phyloP scores from a whole-genome alignment of 2,888 invertebrate genomes.

The Emmelina monodactyla region DNA sequence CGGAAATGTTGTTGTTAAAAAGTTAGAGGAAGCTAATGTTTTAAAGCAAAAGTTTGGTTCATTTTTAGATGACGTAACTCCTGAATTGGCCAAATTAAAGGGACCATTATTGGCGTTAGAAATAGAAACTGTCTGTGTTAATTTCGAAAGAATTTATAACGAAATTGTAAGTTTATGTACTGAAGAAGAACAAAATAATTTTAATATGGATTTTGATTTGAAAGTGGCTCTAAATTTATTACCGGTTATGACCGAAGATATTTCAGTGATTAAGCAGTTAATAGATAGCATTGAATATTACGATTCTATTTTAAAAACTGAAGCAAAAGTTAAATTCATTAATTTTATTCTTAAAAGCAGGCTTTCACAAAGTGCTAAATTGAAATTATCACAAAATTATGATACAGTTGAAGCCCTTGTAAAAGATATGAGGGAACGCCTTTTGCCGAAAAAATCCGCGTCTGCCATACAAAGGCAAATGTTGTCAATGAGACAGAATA shows the following conservation, averaged over 20 bases:
- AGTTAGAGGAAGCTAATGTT: no score
- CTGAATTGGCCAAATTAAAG: no score
- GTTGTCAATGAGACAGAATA: conserved; percentile 4
- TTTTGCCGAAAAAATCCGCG: conserved; percentile 6
- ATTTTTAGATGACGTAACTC: no score
- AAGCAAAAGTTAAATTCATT: conserved; percentile 4
- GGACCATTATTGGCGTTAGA: no score
- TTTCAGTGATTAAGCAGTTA: conserved; percentile 4
- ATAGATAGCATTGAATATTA: conserved; percentile 10
- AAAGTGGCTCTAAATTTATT: conserved; percentile 9
- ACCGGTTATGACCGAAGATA: conserved; percentile 7
- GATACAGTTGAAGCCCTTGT: conserved; percentile 2
- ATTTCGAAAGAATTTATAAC: no score
- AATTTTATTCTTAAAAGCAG: conserved; percentile 8
- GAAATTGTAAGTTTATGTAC: no score
- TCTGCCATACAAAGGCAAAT: conserved; percentile 6
- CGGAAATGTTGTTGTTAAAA: no score
- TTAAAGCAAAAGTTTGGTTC: no score
- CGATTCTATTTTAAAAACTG: conserved; percentile 1
- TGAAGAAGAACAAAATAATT: no score
- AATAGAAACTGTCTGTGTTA: no score
- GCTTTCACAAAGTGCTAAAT: conserved; percentile 7
- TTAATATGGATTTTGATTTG: no score
- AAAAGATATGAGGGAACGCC: conserved; percentile 6
- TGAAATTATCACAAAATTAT: conserved; percentile 4